Percentiles rank a stretch among this genome's conserved stretches.
Evolutionary conservation across 2,797 vertebrate species (phyloP).

Genomic region (Pelobates cultripes): DNA sequence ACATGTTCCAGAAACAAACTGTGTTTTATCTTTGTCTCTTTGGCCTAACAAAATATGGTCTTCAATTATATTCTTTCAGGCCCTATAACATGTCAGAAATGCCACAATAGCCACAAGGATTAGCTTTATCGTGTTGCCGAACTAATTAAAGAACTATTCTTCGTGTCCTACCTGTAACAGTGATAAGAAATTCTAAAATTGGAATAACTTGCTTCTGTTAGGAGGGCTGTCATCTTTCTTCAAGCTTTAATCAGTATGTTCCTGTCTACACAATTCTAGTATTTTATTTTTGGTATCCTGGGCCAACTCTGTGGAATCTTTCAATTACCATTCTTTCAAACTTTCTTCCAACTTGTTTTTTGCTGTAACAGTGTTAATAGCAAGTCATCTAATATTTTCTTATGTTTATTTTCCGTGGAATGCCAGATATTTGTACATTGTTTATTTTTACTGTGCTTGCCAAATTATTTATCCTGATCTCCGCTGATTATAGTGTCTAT

Average conservation of each 20-base stretch:
- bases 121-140: too few species aligned
- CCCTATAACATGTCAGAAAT: too few species aligned
- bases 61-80: background rate
- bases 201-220: background rate
- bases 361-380: too few species aligned
- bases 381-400: too few species aligned
- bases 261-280: background rate
- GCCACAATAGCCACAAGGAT: too few species aligned
- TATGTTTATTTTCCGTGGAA: background rate
- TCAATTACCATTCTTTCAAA: background rate
- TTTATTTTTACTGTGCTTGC: background rate
- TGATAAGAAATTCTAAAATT: background rate
- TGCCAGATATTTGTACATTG: background rate
- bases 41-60: background rate
- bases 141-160: background rate
- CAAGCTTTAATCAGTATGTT: background rate
- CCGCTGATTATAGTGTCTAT: too few species aligned
- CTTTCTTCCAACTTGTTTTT: too few species aligned
- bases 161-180: background rate
- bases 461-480: too few species aligned
- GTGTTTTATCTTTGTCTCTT: background rate
- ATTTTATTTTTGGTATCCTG: background rate
- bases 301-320: background rate
- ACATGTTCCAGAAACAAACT: background rate
- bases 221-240: background rate